A percentile compares a stretch with the other conserved stretches of the same genome.
phyloP scores from a whole-genome alignment of 2,888 invertebrate species.

The Phania funesta region DNA sequence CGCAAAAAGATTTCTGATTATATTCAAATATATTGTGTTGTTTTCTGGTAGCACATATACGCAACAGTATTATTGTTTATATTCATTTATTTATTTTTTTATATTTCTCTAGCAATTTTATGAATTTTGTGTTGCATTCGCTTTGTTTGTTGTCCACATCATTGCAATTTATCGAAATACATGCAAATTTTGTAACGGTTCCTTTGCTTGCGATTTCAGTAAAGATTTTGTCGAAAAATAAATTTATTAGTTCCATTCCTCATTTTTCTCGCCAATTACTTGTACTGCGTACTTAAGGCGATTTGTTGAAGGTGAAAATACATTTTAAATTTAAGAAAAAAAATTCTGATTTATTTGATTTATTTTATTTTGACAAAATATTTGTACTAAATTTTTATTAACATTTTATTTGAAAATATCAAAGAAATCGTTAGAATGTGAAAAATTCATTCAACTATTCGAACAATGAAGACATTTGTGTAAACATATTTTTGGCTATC shows the following conservation, averaged over 20 bases:
- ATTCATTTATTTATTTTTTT: conserved; percentile 33
- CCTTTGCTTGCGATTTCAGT: conserved; percentile 17
- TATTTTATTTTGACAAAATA: conserved; percentile 35
- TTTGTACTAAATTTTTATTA: conserved; percentile 43
- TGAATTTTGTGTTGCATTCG: neutral
- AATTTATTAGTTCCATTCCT: neutral
- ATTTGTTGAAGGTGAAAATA: neutral
- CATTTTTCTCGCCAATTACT: conserved; percentile 27
- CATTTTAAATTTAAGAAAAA: no score
- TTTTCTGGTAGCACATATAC: neutral
- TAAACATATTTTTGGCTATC: conserved; percentile 16
- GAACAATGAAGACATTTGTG: neutral
- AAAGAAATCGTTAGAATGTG: conserved; percentile 51
- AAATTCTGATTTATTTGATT: conserved; percentile 14
- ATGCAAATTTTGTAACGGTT: neutral
- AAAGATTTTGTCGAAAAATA: conserved; percentile 37
- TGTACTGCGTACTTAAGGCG: neutral
- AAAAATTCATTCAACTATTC: conserved; percentile 34
- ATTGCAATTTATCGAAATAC: conserved; percentile 9
- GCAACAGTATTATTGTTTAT: conserved; percentile 33
- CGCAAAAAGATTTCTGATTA: conserved; percentile 17
- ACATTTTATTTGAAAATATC: conserved; percentile 26
- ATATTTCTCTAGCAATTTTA: conserved; percentile 29
- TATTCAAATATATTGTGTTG: conserved; percentile 11
- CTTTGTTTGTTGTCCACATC: neutral